Percentiles rank a stretch among this genome's conserved stretches.
Evolutionary conservation across 2,888 invertebrate genomes (phyloP).

Genomic region (Drosophila atripex): DNA sequence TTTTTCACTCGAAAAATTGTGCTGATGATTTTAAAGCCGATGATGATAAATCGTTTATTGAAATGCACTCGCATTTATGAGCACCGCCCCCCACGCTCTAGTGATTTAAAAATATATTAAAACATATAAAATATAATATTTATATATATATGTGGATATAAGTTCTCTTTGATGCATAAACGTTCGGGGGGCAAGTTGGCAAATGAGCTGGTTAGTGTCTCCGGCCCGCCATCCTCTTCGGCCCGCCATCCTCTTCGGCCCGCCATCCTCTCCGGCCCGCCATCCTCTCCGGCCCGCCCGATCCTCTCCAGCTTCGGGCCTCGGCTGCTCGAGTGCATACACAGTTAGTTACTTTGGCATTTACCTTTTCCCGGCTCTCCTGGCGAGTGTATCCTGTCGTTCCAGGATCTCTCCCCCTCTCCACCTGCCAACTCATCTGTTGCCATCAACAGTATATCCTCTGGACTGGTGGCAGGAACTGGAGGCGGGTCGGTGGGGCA

Average conservation of each 20-base stretch:
- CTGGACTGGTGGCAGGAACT: constrained; percentile 4
- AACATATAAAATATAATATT: background rate
- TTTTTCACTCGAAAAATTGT: background rate
- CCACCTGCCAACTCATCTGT: constrained; percentile 58
- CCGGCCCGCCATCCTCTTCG: too few species aligned
- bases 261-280: constrained; percentile 5
- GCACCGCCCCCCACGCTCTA: background rate
- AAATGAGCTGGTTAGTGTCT: constrained; percentile 57
- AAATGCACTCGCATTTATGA: background rate
- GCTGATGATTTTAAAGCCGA: background rate
- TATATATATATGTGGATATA: background rate
- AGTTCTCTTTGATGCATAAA: constrained; percentile 19
- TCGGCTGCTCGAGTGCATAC: constrained; percentile 36
- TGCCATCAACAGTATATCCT: constrained; percentile 52
- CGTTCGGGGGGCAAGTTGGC: constrained; percentile 19
- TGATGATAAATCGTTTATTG: background rate
- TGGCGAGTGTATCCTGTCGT: constrained; percentile 24
- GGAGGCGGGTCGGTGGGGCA: constrained; percentile 9
- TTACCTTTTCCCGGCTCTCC: constrained; percentile 56
- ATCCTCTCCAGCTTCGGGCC: constrained; percentile 5
- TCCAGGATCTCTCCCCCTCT: background rate
- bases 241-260: too few species aligned
- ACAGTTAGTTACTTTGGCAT: constrained; percentile 70
- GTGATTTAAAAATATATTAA: background rate
- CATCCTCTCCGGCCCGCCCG: background rate